Evolutionary conservation across 2,113 vertebrate species (phyloP).

Genomic region (Monopterus albus): DNA sequence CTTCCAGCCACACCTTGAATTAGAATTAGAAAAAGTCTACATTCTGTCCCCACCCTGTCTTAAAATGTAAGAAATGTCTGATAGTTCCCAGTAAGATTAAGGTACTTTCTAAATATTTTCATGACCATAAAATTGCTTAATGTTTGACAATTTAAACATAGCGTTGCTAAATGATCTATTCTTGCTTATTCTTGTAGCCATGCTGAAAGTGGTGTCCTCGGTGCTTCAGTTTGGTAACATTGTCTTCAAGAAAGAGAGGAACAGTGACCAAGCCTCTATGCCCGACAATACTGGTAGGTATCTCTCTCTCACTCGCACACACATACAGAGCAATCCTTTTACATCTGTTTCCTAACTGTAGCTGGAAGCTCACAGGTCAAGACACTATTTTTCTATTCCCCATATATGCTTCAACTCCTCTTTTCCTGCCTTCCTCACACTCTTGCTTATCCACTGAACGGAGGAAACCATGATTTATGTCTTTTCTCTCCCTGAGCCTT

Average conservation of each 20-base stretch:
- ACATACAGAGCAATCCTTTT: background rate
- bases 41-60: background rate
- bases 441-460: slow-evolving; percentile 17
- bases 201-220: slow-evolving; percentile 97
- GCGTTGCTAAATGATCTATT: slow-evolving; percentile 12
- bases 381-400: slow-evolving; percentile 33
- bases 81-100: no score
- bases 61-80: background rate
- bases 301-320: background rate
- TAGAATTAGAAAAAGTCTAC: no score
- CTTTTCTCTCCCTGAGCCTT: slow-evolving; percentile 15
- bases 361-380: slow-evolving; percentile 22
- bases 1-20: no score
- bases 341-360: slow-evolving; percentile 27
- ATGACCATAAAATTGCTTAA: background rate
- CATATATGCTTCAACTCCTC: slow-evolving; percentile 41
- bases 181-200: slow-evolving; percentile 84
- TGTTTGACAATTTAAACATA: background rate
- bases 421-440: slow-evolving; percentile 24
- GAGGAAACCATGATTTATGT: slow-evolving; percentile 58
- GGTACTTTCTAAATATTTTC: no score
- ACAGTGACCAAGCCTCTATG: slow-evolving; percentile 98
- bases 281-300: slow-evolving; percentile 94
- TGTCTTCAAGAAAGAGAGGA: slow-evolving; percentile 97
- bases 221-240: slow-evolving; percentile 98